phyloP scores from a whole-genome alignment of 2,113 vertebrate species.

The Calidris pygmaea region DNA sequence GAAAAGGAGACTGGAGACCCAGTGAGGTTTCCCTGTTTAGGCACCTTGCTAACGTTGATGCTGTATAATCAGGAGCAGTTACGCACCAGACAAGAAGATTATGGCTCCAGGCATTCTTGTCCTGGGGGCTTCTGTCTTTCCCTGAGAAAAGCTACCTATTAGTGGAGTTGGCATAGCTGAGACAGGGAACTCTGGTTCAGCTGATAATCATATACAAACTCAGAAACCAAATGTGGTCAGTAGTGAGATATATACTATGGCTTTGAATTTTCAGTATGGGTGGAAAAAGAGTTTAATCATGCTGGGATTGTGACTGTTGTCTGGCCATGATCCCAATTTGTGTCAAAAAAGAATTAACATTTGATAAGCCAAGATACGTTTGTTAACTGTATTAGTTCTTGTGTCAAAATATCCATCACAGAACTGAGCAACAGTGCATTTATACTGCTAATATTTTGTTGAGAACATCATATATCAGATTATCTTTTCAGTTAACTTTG shows the following conservation, averaged over 20 bases:
- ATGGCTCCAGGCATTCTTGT: background rate
- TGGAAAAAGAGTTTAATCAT: background rate
- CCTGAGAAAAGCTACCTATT: background rate
- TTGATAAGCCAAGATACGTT: background rate
- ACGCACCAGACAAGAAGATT: background rate
- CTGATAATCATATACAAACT: background rate
- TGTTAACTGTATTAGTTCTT: background rate
- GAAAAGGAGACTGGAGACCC: background rate
- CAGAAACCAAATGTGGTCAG: background rate
- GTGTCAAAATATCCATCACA: background rate
- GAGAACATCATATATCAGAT: background rate
- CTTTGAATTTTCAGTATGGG: background rate
- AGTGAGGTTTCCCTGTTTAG: background rate
- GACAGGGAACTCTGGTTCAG: background rate
- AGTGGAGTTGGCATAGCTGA: background rate
- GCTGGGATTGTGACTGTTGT: background rate
- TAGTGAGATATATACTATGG: background rate
- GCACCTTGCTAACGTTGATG: background rate
- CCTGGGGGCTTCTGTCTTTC: background rate
- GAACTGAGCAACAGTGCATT: background rate
- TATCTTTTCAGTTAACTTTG: conserved; percentile 15
- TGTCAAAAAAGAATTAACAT: background rate
- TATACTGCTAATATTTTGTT: background rate
- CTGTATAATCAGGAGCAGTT: conserved; percentile 12
- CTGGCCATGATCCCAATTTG: background rate